phyloP scores from a whole-genome alignment of 2,797 vertebrate genomes.

The Aselliscus stoliczkanus region DNA sequence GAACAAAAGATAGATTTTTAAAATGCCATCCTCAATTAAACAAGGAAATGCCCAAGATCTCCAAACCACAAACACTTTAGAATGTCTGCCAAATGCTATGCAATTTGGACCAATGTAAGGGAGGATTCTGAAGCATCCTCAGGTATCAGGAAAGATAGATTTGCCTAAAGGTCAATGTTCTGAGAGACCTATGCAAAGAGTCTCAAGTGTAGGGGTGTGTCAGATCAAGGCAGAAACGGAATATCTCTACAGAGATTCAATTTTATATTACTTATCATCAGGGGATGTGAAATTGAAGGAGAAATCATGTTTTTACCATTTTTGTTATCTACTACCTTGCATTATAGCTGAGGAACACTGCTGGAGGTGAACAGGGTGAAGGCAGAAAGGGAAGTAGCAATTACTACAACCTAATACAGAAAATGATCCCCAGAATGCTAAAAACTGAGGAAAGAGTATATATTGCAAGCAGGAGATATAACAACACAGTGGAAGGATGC shows the following conservation, averaged over 20 bases:
- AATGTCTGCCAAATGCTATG: not conserved
- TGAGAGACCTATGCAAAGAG: not conserved
- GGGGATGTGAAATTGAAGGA: not conserved
- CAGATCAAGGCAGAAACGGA: not conserved
- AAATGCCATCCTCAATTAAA: constrained; percentile 33
- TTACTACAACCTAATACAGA: not conserved
- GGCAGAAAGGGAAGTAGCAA: not conserved
- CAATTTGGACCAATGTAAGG: not conserved
- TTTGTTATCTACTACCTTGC: not conserved
- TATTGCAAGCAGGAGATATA: not conserved
- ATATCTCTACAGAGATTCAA: not conserved
- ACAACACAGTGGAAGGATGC: not conserved
- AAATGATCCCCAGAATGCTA: not conserved
- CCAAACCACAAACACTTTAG: not conserved
- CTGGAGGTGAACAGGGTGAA: not conserved
- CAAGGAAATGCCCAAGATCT: not conserved
- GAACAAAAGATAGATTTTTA: not conserved
- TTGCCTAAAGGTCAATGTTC: not conserved
- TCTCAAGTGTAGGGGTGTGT: not conserved
- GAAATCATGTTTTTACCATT: not conserved
- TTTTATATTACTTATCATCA: not conserved
- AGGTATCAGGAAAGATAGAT: not conserved
- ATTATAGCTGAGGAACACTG: not conserved
- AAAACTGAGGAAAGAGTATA: not conserved
- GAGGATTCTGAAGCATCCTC: not conserved